phyloP scores from a whole-genome alignment of 1,140 invertebrate genomes.

The Hyposmocoma kahamanoa region DNA sequence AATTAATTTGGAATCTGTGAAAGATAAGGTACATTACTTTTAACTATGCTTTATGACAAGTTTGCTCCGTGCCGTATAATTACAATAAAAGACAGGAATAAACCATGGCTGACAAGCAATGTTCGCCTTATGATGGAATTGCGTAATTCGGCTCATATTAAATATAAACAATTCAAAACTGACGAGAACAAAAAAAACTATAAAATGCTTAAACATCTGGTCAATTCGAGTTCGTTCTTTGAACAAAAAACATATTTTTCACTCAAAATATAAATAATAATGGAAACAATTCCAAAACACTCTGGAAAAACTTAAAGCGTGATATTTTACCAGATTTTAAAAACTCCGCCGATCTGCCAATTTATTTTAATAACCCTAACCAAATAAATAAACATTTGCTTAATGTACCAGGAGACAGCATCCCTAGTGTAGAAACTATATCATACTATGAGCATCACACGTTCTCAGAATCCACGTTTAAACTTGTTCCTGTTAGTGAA shows the following conservation, averaged over 20 bases:
- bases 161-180: too few species aligned
- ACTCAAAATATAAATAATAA: constrained; percentile 1
- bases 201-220: not conserved
- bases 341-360: not conserved
- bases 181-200: constrained; percentile 1
- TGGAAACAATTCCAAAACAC: not conserved
- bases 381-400: not conserved
- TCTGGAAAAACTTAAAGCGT: constrained; percentile 7
- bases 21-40: too few species aligned
- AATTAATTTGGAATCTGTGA: too few species aligned
- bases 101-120: too few species aligned
- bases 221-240: not conserved
- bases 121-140: too few species aligned
- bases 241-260: not conserved
- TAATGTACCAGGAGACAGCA: not conserved
- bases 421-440: not conserved
- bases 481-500: not conserved
- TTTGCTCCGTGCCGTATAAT: too few species aligned
- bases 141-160: too few species aligned
- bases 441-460: not conserved
- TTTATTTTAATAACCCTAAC: not conserved
- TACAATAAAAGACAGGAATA: too few species aligned
- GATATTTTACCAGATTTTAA: not conserved
- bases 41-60: too few species aligned
- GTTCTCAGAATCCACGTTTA: not conserved